phyloP scores from a whole-genome alignment of 2,888 invertebrate genomes.

The Nemurella pictetii region DNA sequence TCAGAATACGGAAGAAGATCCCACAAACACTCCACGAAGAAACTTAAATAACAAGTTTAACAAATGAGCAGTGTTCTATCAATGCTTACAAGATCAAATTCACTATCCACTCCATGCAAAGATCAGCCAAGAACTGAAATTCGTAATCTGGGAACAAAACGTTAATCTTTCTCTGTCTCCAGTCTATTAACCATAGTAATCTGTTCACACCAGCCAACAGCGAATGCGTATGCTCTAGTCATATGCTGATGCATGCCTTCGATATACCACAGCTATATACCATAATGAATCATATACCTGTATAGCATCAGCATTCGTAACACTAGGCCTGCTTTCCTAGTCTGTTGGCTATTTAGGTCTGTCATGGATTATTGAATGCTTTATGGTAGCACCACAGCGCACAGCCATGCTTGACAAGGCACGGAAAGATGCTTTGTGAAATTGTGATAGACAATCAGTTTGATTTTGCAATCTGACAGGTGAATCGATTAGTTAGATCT shows the following conservation, averaged over 20 bases:
- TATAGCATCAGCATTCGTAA: neutral
- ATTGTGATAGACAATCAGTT: neutral
- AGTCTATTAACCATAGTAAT: conserved; percentile 25
- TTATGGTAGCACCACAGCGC: neutral
- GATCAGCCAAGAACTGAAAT: neutral
- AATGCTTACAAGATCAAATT: neutral
- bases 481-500: neutral
- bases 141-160: neutral
- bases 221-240: no score
- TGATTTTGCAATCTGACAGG: neutral
- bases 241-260: neutral
- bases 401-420: neutral
- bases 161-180: neutral
- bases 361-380: neutral
- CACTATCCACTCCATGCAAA: neutral
- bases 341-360: conserved; percentile 20
- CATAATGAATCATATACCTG: no score
- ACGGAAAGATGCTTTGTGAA: neutral
- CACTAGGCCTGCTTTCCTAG: conserved; percentile 24
- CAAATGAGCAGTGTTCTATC: neutral
- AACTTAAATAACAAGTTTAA: neutral
- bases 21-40: neutral
- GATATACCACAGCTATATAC: neutral
- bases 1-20: no score
- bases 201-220: neutral